These are phyloP conservation scores for Petrophora chlorosata DNA, from an alignment of 2,888 invertebrate species.

Conservation along the genomic window DNA sequence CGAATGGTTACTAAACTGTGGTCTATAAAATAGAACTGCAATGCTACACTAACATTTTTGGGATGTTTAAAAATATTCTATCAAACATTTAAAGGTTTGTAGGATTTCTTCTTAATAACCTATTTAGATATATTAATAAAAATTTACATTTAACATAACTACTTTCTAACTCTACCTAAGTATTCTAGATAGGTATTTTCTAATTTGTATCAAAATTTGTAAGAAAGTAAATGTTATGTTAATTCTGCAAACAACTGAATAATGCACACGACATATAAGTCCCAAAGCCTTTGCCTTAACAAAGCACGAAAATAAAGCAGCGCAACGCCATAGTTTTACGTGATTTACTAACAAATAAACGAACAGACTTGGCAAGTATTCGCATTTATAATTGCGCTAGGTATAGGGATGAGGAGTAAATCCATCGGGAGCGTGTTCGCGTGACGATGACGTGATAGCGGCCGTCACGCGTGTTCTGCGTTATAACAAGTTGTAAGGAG, in stretches of 20 bases:
- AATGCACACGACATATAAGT: constrained; percentile 5
- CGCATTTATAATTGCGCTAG: constrained; percentile 61
- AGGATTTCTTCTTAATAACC: no score
- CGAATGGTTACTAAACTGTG: no score
- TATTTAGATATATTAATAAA: no score
- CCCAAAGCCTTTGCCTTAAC: neutral
- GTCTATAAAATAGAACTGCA: no score
- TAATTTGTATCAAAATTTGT: no score
- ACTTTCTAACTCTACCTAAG: no score
- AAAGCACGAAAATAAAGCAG: constrained; percentile 18
- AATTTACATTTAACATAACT: no score
- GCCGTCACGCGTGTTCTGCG: constrained; percentile 75
- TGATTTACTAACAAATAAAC: constrained; percentile 56
- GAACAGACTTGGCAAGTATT: constrained; percentile 45
- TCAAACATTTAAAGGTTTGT: no score
- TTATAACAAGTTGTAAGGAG: constrained; percentile 74
- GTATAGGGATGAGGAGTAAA: constrained; percentile 59
- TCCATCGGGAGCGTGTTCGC: constrained; percentile 63
- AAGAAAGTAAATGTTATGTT: neutral
- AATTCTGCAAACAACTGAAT: neutral
- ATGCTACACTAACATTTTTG: no score
- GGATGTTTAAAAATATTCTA: no score
- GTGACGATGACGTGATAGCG: constrained; percentile 77
- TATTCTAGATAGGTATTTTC: no score
- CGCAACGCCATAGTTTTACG: constrained; percentile 46